Conservation (phyloP, 2,888 invertebrate genomes). For the Trichopoda pennipes region DNA sequence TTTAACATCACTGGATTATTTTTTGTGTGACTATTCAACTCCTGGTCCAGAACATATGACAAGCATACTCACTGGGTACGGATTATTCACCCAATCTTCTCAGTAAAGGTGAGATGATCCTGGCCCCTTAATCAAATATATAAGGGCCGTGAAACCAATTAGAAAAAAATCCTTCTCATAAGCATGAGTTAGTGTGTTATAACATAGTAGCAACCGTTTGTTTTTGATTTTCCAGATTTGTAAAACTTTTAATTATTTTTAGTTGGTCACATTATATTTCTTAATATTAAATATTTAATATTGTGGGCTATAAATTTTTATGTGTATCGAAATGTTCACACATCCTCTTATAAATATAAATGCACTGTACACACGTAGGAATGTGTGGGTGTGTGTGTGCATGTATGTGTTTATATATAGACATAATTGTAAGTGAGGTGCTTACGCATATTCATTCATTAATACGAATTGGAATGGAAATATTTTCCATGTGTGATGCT, state of each 20-base stretch:
- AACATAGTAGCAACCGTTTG: not conserved
- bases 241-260: not conserved
- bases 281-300: slow-evolving; percentile 13
- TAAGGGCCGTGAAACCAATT: no score
- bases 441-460: slow-evolving; percentile 35
- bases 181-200: no score
- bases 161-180: no score
- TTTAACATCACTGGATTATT: no score
- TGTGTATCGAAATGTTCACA: slow-evolving; percentile 15
- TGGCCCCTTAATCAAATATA: no score
- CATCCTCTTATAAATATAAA: slow-evolving; percentile 23
- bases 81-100: no score
- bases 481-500: slow-evolving; percentile 9
- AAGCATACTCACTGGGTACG: no score
- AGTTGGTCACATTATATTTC: slow-evolving; percentile 22
- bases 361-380: not conserved
- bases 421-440: slow-evolving; percentile 11
- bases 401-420: not conserved
- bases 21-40: no score
- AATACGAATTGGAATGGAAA: slow-evolving; percentile 31
- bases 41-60: no score
- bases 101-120: no score
- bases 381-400: not conserved
- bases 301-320: slow-evolving; percentile 3
- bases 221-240: not conserved